Base-by-base conservation (phyloP, 1,140 invertebrate species). In the Scaptodrosophila lebanonensis region DNA sequence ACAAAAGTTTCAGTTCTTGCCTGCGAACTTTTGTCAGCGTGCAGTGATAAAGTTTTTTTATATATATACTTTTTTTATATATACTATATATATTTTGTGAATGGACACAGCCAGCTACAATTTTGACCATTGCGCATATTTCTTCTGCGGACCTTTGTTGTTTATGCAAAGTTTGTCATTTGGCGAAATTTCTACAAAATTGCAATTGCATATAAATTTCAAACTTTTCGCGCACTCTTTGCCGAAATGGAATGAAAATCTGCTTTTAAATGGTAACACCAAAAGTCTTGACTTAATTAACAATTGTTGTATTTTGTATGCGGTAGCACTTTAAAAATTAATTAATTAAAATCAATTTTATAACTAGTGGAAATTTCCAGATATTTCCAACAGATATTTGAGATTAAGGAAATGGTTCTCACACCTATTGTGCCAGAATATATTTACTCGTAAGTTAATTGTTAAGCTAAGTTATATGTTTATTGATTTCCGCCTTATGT, bases 1-100 rank as follows among this genome's bases (percentile, higher is more conserved):
- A 79, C 75, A 79, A 82, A 79, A 82, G 69, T 82, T 82, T 68
- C 47, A 59, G 56, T 66, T 66, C 59, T 77, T 33, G 45, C 42
- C 50, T 51, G 18, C 40, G 51, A 77, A 77, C 73, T 79, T 77
- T 77, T 61, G 59, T 63, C 64, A 77, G 69, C 67, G 53, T 56
- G 54, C 63, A 60, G 64, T 54, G 64, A 68, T 58, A 77, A 69
- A 75, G 68, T 67, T 71, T 48, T 54, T 13, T 25, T 36, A 32
- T 11, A 45, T 53, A 40, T 63, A 29, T 20, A 27, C n/a, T 33
- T 29, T 45, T 16, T 45, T 25, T 40, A 33, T 64, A 40, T 63
- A 33, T 29, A 44, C 58, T 58, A 51, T 66, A 35, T 58, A 27
- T 48, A 30, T n/a, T 32, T 36, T 59, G 51, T 40, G 33, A 58